Evolutionary conservation across 2,797 vertebrate species (phyloP).

Genomic region (Liparis tanakae): DNA sequence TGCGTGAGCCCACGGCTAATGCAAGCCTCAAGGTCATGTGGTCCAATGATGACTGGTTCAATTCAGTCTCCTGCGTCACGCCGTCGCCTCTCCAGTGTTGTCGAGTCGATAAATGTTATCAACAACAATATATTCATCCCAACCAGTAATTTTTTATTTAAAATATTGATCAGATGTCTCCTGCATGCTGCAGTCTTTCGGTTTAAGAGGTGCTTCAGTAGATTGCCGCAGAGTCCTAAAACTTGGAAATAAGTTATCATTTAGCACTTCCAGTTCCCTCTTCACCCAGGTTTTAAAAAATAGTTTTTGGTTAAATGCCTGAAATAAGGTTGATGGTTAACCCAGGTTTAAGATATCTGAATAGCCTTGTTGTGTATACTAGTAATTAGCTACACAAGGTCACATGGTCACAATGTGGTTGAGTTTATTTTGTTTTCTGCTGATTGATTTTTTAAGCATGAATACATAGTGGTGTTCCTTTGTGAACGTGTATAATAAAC

Average conservation of each 20-base stretch:
- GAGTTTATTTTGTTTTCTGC: not conserved
- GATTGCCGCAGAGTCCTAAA: not conserved
- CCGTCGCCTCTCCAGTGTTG: constrained; percentile 21
- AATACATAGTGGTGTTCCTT: not conserved
- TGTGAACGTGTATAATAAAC: not conserved
- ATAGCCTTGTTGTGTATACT: not conserved
- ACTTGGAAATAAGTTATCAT: not conserved
- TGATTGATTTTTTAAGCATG: not conserved
- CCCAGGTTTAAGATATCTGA: not conserved
- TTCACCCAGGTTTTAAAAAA: not conserved
- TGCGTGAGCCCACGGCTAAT: constrained; percentile 48
- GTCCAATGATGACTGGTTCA: constrained; percentile 36
- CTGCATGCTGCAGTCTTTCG: not conserved
- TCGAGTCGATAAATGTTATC: constrained; percentile 34
- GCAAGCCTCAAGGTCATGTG: constrained; percentile 50
- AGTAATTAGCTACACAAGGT: too few relatives aligned
- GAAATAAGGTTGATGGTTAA: not conserved
- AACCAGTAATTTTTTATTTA: not conserved
- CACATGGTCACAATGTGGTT: too few relatives aligned
- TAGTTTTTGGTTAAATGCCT: not conserved
- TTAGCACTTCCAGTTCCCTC: not conserved
- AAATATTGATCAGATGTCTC: constrained; percentile 8
- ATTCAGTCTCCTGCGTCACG: constrained; percentile 35
- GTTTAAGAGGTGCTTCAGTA: not conserved
- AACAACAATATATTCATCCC: not conserved